A percentile compares a stretch with the other conserved stretches of the same genome.
These are phyloP conservation scores for Erebia palarica DNA, from an alignment of 2,888 invertebrate genomes.

Conservation along the genomic window DNA sequence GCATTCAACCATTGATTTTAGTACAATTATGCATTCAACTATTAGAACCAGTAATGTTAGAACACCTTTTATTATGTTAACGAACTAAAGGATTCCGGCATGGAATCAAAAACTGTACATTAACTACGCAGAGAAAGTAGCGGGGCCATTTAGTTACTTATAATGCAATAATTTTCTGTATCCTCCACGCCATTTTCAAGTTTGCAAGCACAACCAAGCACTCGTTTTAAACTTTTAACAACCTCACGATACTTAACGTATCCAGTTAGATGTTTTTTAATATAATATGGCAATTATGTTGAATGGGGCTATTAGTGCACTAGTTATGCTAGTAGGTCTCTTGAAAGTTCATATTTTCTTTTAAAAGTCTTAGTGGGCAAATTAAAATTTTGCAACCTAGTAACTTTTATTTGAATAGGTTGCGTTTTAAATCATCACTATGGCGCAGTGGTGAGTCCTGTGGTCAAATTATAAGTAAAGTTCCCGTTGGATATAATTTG, in stretches of 20 bases:
- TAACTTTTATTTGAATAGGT: neutral
- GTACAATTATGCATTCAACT: too few relatives aligned
- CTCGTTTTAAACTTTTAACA: conserved; percentile 12
- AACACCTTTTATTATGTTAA: too few relatives aligned
- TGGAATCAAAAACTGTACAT: too few relatives aligned
- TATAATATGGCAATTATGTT: conserved; percentile 14
- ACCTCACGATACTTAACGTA: conserved; percentile 11
- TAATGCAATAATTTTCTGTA: neutral
- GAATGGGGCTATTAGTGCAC: conserved; percentile 12
- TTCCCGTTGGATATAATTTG: too few relatives aligned
- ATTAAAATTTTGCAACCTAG: neutral
- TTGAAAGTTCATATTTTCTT: conserved; percentile 9
- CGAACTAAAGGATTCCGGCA: too few relatives aligned
- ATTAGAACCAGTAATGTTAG: too few relatives aligned
- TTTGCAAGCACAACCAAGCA: conserved; percentile 2
- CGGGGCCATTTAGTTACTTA: too few relatives aligned
- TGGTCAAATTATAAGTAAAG: too few relatives aligned
- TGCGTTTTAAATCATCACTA: neutral
- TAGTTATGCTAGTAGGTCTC: neutral
- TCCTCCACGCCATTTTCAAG: neutral
- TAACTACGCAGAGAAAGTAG: too few relatives aligned
- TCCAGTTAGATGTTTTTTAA: conserved; percentile 7
- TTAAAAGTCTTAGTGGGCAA: neutral
- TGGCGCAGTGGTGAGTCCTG: neutral
- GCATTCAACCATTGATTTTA: too few relatives aligned